Evolutionary conservation across 2,113 vertebrate species (phyloP), one percentile per base, ranked within the genome.

Genomic region (Sprattus sprattus): DNA sequence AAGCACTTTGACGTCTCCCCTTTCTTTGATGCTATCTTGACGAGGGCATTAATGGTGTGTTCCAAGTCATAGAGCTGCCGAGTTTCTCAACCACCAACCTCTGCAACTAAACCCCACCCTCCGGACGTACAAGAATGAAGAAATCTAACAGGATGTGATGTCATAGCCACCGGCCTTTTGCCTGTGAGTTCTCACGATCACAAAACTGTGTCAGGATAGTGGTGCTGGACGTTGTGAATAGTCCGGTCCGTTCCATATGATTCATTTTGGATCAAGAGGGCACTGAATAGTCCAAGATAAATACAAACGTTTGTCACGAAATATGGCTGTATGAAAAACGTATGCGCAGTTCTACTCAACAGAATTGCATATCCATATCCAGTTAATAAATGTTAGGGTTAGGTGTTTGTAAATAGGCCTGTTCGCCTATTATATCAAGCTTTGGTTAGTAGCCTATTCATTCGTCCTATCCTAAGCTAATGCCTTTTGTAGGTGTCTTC

Each of bases 1-100:
- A 6, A 86, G 28, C 44, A 81, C 81, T 84, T 39, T 44, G 20
- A 75, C 85, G 64, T 88, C 75, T 88, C 47, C 81, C 11, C 81
- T 85, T 49, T 86, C 60, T 78, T 82, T 39, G 16, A 20, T 85
- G 90, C 57, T 91, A 91, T 89, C 90, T 91, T 81, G 83, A 28
- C 22, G 64, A 87, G 52, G 20, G 60, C 90, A 88, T 91, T 83
- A 88, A 91, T 75, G 45, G 88, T 81, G 47, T 25, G 87, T 85
- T 80, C 82, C 81, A 45, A 52, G n/a, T 52, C 83, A 85, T 46
- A 85, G 45, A 84, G 28, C 85, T 78, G 71, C 7, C 39, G 64
- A 71, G 22, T 86, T 78, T 81, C 45, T 47, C 60, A 81, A 18
- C 45, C 10, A 81, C 82, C 80, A 71, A 82, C 47, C 39, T 25